These are phyloP conservation scores for Anableps anableps DNA, from an alignment of 2,797 vertebrate genomes.

Conservation along the genomic window DNA sequence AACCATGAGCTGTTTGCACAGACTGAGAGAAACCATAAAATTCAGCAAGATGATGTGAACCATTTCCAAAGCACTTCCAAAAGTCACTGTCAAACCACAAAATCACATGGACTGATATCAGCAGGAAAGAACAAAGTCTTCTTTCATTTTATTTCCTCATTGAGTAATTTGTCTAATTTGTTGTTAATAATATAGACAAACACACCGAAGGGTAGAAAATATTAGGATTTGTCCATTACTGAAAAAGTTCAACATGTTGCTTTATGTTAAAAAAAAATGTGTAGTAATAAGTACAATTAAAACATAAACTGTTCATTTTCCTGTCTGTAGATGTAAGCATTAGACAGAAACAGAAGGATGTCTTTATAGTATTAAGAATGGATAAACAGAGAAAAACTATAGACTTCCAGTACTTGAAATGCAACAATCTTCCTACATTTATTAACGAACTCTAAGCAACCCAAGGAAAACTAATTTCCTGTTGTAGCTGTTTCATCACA, in stretches of 20 bases:
- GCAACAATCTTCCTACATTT: not conserved
- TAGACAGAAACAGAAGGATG: not conserved
- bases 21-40: slow-evolving; percentile 21
- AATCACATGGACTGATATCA: slow-evolving; percentile 18
- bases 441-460: not conserved
- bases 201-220: not conserved
- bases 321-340: not conserved
- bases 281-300: not conserved
- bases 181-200: not conserved
- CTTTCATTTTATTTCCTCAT: not conserved
- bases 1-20: slow-evolving; percentile 33
- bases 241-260: not conserved
- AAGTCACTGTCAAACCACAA: slow-evolving; percentile 18
- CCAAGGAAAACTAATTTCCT: not conserved
- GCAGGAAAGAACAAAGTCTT: slow-evolving; percentile 10
- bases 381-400: not conserved
- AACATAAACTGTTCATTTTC: not conserved
- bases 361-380: not conserved
- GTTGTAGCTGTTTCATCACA: not conserved
- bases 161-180: not conserved
- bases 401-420: not conserved
- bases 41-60: slow-evolving; percentile 10
- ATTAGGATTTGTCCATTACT: not conserved
- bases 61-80: not conserved
- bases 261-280: not conserved